Evolutionary conservation across 2,113 vertebrate genomes (phyloP).

Genomic region (Orycteropus afer): DNA sequence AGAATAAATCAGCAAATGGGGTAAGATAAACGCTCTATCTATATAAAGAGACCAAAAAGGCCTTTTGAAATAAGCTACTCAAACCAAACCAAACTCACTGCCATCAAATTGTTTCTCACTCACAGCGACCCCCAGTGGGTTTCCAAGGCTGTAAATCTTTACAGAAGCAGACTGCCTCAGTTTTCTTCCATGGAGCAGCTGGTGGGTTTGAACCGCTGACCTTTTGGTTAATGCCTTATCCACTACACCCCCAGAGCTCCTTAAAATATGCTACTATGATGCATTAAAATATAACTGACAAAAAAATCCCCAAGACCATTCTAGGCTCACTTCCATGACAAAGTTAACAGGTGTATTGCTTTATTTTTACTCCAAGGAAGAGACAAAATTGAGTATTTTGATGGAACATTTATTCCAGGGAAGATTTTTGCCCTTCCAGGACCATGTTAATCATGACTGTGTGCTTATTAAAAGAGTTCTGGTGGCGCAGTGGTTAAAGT

Average conservation of each 20-base stretch:
- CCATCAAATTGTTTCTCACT: too few species aligned
- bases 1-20: slow-evolving; percentile 37
- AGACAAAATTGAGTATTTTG: slow-evolving; percentile 61
- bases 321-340: neutral
- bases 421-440: slow-evolving; percentile 24
- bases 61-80: slow-evolving; percentile 27
- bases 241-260: too few species aligned
- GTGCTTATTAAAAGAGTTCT: neutral
- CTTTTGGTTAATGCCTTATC: too few species aligned
- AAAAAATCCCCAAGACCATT: slow-evolving; percentile 22
- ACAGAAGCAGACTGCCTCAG: too few species aligned
- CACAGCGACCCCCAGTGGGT: too few species aligned
- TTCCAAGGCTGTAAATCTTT: too few species aligned
- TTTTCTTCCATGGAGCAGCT: too few species aligned
- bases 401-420: slow-evolving; percentile 49
- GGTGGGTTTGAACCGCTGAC: too few species aligned
- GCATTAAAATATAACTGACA: slow-evolving; percentile 34
- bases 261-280: slow-evolving; percentile 18
- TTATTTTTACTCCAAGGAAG: slow-evolving; percentile 54
- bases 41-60: slow-evolving; percentile 23
- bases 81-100: too few species aligned
- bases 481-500: neutral
- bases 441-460: slow-evolving; percentile 23
- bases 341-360: slow-evolving; percentile 28
- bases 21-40: neutral